Conservation (phyloP, 2,888 invertebrate genomes). For the Diarsia rubi region DNA sequence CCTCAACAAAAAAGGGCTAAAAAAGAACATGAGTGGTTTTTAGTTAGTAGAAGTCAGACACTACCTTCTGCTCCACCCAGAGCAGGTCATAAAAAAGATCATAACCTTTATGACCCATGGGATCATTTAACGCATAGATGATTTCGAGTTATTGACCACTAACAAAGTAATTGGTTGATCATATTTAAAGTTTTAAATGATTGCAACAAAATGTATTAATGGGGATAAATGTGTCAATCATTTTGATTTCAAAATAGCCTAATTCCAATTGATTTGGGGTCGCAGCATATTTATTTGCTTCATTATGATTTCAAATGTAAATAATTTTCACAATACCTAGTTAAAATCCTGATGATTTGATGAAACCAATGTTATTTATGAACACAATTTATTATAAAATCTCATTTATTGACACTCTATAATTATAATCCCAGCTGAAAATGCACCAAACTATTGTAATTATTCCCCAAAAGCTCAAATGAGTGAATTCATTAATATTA, state of each 20-base stretch:
- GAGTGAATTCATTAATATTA: conserved; percentile 9
- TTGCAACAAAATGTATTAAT: background rate
- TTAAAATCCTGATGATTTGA: background rate
- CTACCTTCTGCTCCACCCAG: no score
- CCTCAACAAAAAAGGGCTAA: no score
- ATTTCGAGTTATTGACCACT: background rate
- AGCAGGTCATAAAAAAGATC: background rate
- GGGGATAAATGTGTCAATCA: background rate
- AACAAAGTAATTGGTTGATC: background rate
- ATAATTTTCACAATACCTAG: background rate
- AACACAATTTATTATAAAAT: background rate
- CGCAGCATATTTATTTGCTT: no score
- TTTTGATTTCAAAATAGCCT: background rate
- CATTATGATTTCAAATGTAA: conserved; percentile 1
- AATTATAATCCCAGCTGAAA: background rate
- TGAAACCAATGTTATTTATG: background rate
- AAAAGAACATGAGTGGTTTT: no score
- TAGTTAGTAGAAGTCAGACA: no score
- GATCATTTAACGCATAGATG: background rate
- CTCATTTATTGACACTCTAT: background rate
- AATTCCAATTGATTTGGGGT: no score
- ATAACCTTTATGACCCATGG: background rate
- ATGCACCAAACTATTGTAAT: background rate
- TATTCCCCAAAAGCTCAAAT: background rate
- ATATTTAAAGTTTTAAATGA: background rate